phyloP scores from a whole-genome alignment of 1,140 invertebrate species.

The Antheraea pernyi region DNA sequence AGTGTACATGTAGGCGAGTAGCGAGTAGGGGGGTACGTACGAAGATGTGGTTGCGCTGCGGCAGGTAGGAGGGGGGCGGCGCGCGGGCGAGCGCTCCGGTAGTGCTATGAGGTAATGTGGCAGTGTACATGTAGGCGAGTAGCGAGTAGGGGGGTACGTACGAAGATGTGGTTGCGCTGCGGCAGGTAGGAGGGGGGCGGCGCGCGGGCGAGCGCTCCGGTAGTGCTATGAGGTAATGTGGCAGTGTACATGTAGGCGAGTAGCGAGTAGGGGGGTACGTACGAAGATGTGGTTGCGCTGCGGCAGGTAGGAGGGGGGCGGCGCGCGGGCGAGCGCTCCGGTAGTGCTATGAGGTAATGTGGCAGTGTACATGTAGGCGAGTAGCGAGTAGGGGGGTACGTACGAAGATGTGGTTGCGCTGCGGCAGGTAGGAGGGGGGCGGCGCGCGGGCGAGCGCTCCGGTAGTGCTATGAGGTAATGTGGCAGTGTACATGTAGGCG shows the following conservation, averaged over 20 bases:
- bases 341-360: too few species aligned
- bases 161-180: constrained; percentile 34
- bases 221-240: too few species aligned
- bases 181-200: constrained; percentile 18
- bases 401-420: constrained; percentile 38
- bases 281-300: constrained; percentile 38
- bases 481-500: too few species aligned
- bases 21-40: constrained; percentile 29
- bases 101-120: too few species aligned
- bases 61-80: constrained; percentile 24
- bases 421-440: constrained; percentile 21
- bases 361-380: too few species aligned
- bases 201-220: too few species aligned
- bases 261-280: constrained; percentile 17
- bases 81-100: constrained; percentile 47
- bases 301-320: constrained; percentile 25
- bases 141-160: constrained; percentile 25
- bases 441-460: too few species aligned
- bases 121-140: too few species aligned
- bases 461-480: too few species aligned
- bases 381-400: constrained; percentile 17
- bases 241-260: too few species aligned
- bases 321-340: constrained; percentile 43
- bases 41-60: constrained; percentile 31
- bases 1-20: too few species aligned